phyloP scores from a whole-genome alignment of 2,888 invertebrate genomes.

The Pollenia amentaria region DNA sequence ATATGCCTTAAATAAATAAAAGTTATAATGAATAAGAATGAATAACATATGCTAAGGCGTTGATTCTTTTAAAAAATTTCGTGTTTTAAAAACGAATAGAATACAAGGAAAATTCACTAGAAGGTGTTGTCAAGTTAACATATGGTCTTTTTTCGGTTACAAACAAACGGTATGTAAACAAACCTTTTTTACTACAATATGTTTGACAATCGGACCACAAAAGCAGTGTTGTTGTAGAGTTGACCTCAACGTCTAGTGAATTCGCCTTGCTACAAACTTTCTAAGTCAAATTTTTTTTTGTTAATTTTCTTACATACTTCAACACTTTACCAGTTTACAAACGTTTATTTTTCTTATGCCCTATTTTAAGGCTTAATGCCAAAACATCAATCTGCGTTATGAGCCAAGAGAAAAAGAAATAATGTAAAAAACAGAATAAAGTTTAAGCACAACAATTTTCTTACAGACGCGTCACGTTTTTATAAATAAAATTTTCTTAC shows the following conservation, averaged over 20 bases:
- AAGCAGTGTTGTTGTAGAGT: too few relatives aligned
- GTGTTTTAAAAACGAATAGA: too few relatives aligned
- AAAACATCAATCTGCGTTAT: slow-evolving; percentile 62
- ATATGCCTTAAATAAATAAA: slow-evolving; percentile 32
- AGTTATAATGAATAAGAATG: slow-evolving; percentile 40
- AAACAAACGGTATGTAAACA: too few relatives aligned
- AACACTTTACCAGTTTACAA: slow-evolving; percentile 17
- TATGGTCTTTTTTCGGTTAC: too few relatives aligned
- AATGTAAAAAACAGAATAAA: not conserved
- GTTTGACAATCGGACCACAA: too few relatives aligned
- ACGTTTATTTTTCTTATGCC: slow-evolving; percentile 1
- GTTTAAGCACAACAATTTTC: slow-evolving; percentile 14
- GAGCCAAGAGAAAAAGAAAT: slow-evolving; percentile 3
- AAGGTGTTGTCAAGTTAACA: too few relatives aligned
- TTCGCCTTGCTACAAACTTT: too few relatives aligned
- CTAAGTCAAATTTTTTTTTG: not conserved
- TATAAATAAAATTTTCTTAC: slow-evolving; percentile 17
- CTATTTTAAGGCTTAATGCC: slow-evolving; percentile 66
- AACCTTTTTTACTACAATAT: too few relatives aligned
- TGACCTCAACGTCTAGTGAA: too few relatives aligned
- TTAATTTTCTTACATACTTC: slow-evolving; percentile 34
- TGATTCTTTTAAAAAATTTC: not conserved
- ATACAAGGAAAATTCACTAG: too few relatives aligned
- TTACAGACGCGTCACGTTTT: slow-evolving; percentile 58
- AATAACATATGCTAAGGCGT: slow-evolving; percentile 56